Base-by-base conservation (phyloP, 2,888 invertebrate genomes). In the Oligia fasciuncula region DNA sequence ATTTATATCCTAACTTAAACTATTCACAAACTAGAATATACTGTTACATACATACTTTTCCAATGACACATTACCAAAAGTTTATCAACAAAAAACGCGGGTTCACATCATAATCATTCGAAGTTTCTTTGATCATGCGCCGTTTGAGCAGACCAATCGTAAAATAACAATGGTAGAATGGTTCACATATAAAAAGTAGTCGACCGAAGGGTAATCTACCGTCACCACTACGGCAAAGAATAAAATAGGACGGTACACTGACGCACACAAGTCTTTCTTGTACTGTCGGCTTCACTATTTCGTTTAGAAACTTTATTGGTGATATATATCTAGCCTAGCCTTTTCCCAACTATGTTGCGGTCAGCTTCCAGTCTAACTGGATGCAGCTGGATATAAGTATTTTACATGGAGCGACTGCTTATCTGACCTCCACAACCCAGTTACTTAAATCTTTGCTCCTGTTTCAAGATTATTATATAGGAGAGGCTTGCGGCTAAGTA, bases 141-240 rank as follows among this genome's bases (percentile, higher is more conserved):
- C 75, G 73, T 86, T 79, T 75, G 77, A 69, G 43, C 73, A 65
- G 72, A 65, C 76, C 85, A 82, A 82, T 87, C 85, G 86, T 88
- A 85, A 89, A 85, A 83, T 84, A 82, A 87, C 87, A 88, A 85
- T 85, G 82, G 87, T 77, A 73, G 82, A 84, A 87, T 88, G 85
- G 85, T 78, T 85, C 87, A 88, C 87, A 86, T 87, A 91, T 91
- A 92, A 91, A 90, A 91, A 89, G 87, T 91, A 73, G 76, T 80
- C 78, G 85, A 85, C 88, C 88, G 88, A 89, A 87, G 88, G 79
- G 89, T 90, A 93, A 93, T 91, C 92, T 90, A 83, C 85, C 92
- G 90, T 57, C 87, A 78, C 85, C 73, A 79, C 76, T 63, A 86
- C 88, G 87, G 85, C 90, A 87, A 91, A 90, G 88, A 90, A 89